Base-by-base conservation (phyloP, 2,888 invertebrate genomes). In the Mycogona germanica region DNA sequence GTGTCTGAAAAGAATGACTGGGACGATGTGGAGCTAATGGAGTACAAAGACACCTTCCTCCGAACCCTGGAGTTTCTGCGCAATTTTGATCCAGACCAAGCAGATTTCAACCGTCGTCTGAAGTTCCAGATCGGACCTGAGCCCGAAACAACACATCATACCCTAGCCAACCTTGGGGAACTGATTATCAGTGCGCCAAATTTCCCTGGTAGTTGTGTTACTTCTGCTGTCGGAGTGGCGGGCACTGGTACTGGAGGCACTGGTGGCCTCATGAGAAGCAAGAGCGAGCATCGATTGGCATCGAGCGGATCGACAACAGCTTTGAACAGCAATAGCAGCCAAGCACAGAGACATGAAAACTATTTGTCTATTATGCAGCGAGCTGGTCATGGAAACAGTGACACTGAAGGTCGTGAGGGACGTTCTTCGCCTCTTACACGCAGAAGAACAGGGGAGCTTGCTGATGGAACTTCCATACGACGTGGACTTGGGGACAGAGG, bases 21-120 rank as follows among this genome's bases (percentile, higher is more conserved):
- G 84, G 89, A 93, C 63, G 88, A 92, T 64, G 84, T 87, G 59
- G 89, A 91, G 68, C 75, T 92, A 60, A 87, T 93, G 76, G 91
- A 92, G 66, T 87, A 92, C 55, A 96, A 96, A 73, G 92, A 93
- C 72, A 89, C 93, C 60, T 95, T 95, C 74, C 74, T 92, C 23
- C 91, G 91, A 70, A 95, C 95, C 17, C 85, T 96, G 46, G 95
- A 96, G 66, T 95, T 95, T 70, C 80, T 96, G 61, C 78, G 75
- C 44, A 91, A 89, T 73, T 93, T 92, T 66, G 92, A 93, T 70
- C 87, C 91, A 65, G 95, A 95, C 72, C 87, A 85, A 59, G 82
- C 60, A 9, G 91, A 92, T 71, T 91, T 88, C 67, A 83, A 80
- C 59, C 78, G 91, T 59, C 80, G 87, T 63, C 82, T 89, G 60